Evolutionary conservation across 2,888 invertebrate genomes (phyloP).

Genomic region (Zygothrica quintamaculata): DNA sequence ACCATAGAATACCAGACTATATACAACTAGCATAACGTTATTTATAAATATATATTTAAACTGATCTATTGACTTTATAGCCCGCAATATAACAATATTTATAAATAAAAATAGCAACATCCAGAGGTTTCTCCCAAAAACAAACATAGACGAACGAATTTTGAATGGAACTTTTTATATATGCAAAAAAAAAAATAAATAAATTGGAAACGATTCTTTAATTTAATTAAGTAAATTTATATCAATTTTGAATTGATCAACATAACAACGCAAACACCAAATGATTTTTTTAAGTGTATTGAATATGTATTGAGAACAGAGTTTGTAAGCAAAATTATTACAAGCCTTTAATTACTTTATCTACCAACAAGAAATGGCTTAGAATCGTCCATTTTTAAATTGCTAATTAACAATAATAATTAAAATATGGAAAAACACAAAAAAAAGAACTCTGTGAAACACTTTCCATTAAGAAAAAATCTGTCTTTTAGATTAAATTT

Average conservation of each 20-base stretch:
- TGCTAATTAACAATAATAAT: slow-evolving; percentile 31
- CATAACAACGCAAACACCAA: slow-evolving; percentile 69
- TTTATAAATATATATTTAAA: slow-evolving; percentile 10
- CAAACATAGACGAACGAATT: slow-evolving; percentile 55
- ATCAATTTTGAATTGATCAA: slow-evolving; percentile 63
- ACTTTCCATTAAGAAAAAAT: slow-evolving; percentile 25
- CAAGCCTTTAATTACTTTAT: slow-evolving; percentile 82
- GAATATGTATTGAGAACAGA: too few relatives aligned
- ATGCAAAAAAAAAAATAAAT: too few relatives aligned
- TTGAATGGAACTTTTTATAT: slow-evolving; percentile 60
- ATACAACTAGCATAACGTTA: too few relatives aligned
- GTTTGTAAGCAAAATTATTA: slow-evolving; percentile 41
- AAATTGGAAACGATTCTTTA: slow-evolving; percentile 42
- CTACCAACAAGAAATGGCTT: slow-evolving; percentile 63
- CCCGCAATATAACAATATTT: slow-evolving; percentile 22
- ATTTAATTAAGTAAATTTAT: slow-evolving; percentile 43
- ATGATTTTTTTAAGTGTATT: slow-evolving; percentile 56
- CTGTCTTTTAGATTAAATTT: slow-evolving; percentile 37
- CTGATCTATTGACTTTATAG: background rate
- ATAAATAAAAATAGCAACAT: slow-evolving; percentile 17
- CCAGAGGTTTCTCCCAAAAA: slow-evolving; percentile 55
- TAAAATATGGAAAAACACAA: background rate
- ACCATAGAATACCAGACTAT: slow-evolving; percentile 31
- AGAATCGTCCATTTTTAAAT: slow-evolving; percentile 63
- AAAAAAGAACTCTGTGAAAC: background rate